Base-by-base conservation (phyloP, 2,888 invertebrate genomes). In the Panzeria rudis region DNA sequence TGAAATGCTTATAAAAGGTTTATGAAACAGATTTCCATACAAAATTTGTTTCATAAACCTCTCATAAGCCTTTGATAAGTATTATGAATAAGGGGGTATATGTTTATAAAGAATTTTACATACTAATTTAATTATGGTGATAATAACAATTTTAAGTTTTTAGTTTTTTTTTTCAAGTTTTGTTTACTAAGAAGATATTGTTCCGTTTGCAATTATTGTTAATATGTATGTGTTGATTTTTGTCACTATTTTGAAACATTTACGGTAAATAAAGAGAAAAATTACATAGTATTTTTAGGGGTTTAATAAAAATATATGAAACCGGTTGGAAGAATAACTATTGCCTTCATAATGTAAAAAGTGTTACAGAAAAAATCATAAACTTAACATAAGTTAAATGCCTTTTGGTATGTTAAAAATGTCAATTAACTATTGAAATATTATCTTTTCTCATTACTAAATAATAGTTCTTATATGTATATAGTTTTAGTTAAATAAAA, bases 121-220 rank as follows among this genome's bases (percentile, higher is more conserved):
- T 71, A n/a, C 20, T 82, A 59, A 56, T 72, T 76, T 68, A 52
- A 38, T 71, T 54, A 71, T 54, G 75, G n/a, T 79, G 61, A 83
- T 56, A 61, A 62, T 72, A 72, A 76, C 47, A 83, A 44, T 83
- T 84, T 59, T 59, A 25, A 35, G n/a, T n/a, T 71, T 83, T 61
- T 71, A 56, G 75, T 25, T 75, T 83, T 72, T 50, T 75, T 64
- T 41, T 29, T 8, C 8, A 32, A 54, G 41, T 78, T 81, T 78
- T 73, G 73, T 78, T 59, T 75, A 50, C 73, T 85, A 66, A 62
- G 66, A 66, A 62, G 66, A 80, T 83, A 86, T 83, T 86, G 86
- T 86, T 86, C 86, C 86, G 76, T 83, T 85, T 83, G 76, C 79
- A 83, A 73, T 86, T 86, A 86, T 86, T 86, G 86, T 86, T 72